Evolutionary conservation across 2,113 vertebrate species (phyloP).

Genomic region (Acinonyx jubatus): DNA sequence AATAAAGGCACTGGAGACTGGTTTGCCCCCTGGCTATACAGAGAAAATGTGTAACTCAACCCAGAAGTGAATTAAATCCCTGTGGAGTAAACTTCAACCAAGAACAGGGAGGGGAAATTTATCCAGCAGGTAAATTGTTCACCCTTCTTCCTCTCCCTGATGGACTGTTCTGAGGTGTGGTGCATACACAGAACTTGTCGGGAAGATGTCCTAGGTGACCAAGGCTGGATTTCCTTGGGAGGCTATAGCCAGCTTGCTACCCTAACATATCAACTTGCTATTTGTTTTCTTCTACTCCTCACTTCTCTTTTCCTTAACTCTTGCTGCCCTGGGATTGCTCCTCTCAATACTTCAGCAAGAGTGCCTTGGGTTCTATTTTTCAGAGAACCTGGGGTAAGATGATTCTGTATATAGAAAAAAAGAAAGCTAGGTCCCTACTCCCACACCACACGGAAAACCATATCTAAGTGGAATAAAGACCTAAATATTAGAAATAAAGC

Average conservation of each 20-base stretch:
- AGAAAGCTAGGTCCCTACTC: background rate
- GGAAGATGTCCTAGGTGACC: background rate
- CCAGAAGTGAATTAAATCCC: background rate
- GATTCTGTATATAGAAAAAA: background rate
- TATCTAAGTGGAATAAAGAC: background rate
- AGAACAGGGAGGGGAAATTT: background rate
- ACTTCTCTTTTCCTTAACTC: background rate
- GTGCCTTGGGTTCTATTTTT: background rate
- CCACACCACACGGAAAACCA: background rate
- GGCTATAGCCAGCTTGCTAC: background rate
- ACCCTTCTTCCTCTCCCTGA: background rate
- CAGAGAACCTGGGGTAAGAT: background rate
- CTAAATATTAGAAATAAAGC: background rate
- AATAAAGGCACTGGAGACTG: background rate
- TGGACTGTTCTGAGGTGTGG: background rate
- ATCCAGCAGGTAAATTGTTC: background rate
- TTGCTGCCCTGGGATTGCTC: background rate
- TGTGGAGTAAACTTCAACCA: background rate
- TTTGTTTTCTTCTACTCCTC: background rate
- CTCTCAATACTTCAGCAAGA: background rate
- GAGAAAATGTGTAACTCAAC: background rate
- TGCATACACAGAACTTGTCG: background rate
- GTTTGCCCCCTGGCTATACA: background rate
- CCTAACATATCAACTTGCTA: background rate
- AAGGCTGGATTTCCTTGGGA: background rate